These are phyloP conservation scores for Fissipunctia ypsillon DNA, from an alignment of 2,888 invertebrate species.

Conservation along the genomic window DNA sequence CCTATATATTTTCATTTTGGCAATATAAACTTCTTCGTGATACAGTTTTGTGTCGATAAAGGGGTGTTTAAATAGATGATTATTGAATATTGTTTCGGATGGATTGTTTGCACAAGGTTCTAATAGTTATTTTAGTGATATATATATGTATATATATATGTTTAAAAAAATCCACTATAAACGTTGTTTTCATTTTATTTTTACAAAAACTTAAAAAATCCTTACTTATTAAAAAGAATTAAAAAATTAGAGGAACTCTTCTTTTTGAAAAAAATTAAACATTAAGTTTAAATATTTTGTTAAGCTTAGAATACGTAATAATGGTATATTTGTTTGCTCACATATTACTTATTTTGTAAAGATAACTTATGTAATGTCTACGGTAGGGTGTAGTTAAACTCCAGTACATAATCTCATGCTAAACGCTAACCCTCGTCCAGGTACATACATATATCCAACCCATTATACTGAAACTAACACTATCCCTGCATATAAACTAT, in stretches of 20 bases:
- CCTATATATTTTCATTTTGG: constrained; percentile 25
- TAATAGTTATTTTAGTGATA: no score
- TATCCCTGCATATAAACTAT: constrained; percentile 45
- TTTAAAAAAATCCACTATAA: no score
- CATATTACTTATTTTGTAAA: no score
- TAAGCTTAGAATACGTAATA: no score
- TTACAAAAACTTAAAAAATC: no score
- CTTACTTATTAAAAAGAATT: no score
- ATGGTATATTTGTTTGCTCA: no score
- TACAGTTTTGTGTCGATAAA: constrained; percentile 18
- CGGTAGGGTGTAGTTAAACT: neutral
- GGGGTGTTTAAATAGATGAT: constrained; percentile 1
- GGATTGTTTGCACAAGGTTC: neutral
- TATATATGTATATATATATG: no score
- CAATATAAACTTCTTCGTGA: constrained; percentile 16
- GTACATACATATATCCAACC: constrained; percentile 16
- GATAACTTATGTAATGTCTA: neutral
- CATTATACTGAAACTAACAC: constrained; percentile 35
- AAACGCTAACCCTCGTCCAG: constrained; percentile 16
- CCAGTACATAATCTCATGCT: constrained; percentile 4
- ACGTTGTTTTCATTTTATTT: no score
- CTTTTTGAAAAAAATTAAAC: no score
- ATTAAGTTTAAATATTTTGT: no score
- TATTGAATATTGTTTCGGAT: neutral
- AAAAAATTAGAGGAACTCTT: no score